Base-by-base conservation (phyloP, 2,797 vertebrate species). In the Antrozous pallidus region DNA sequence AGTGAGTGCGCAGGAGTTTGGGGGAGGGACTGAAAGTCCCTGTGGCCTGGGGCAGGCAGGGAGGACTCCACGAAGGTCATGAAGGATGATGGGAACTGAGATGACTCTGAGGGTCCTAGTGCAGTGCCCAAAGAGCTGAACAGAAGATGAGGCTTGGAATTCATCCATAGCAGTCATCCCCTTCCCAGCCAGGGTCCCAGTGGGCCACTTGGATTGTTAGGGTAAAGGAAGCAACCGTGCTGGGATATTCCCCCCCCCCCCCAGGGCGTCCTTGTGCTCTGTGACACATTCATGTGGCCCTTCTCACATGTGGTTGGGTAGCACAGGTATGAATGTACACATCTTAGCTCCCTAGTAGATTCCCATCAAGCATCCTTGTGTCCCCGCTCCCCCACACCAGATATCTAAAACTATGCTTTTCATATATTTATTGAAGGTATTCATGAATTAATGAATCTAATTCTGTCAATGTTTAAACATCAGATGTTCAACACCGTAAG, bases 1-100 rank as follows among this genome's bases (percentile, higher is more conserved):
- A 3, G 61, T 14, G 20, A 5, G 33, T 10, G 12, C 13, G 1
- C 0, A 5, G 61, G 84, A 45, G 14, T 61, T 7, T 2, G 18
- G 42, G 36, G 56, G 9, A 18, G 3, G 45, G 45, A n/a, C 18
- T 36, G n/a, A 33, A 40, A 3, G 54, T 24, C 40, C 47, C 0
- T 7, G 28, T 24, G 77, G 70, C 42, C 51, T 77, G 51, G 51
- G 70, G 14, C 54, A 8, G 24, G 31, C n/a, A 17, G 45, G 38
- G 45, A 73, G 13, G 54, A 11, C 8, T 56, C 40, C 51, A 31
- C 6, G 22, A 16, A 86, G 75, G 56, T 81, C 54, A 12, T 2
- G 87, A 49, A 88, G 65, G 49, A 11, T 31, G 36, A 42, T 20
- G 54, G 80, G 69, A 31, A 31, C 26, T 13, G 49, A 82, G 22